These are phyloP conservation scores for Caenorhabditis macrosperma DNA, from an alignment of 2,888 invertebrate genomes.

Conservation along the genomic window DNA sequence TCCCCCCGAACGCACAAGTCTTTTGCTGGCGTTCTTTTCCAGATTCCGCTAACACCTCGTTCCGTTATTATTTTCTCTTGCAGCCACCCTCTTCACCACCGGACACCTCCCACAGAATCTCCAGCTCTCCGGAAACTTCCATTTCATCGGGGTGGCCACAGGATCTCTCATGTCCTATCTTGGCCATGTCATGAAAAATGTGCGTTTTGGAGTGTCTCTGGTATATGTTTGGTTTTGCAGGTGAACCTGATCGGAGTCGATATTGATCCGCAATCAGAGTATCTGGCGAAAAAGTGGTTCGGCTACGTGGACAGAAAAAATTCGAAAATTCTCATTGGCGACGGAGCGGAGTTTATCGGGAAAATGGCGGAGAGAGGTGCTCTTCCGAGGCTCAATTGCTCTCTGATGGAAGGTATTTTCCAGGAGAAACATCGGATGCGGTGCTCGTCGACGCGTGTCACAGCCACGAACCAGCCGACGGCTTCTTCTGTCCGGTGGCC, in stretches of 20 bases:
- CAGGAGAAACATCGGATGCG: conserved; percentile 30
- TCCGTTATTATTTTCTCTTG: no score
- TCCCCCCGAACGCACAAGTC: conserved; percentile 20
- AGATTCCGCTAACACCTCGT: no score
- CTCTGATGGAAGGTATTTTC: not conserved
- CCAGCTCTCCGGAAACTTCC: conserved; percentile 7
- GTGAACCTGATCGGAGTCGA: conserved; percentile 30
- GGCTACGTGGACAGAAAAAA: conserved; percentile 8
- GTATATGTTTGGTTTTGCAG: no score
- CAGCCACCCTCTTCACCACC: conserved; percentile 15
- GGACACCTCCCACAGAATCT: conserved; percentile 14
- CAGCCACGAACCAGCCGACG: conserved; percentile 23
- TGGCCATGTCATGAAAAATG: conserved; percentile 19
- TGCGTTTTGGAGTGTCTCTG: not conserved
- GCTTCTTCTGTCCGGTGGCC: conserved; percentile 30
- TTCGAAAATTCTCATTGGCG: conserved; percentile 19
- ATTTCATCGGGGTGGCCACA: conserved; percentile 29
- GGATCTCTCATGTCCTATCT: conserved; percentile 34
- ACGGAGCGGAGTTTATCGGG: conserved; percentile 28
- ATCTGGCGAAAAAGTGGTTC: conserved; percentile 46
- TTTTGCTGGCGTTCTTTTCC: conserved; percentile 9
- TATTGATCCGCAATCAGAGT: conserved; percentile 34
- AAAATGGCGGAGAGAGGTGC: conserved; percentile 24
- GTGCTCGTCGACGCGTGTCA: conserved; percentile 44
- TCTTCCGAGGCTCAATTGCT: not conserved